A percentile compares a stretch with the other conserved stretches of the same genome.
Evolutionary conservation across 2,113 vertebrate genomes (phyloP).

Genomic region (Nannobrachium achirus): DNA sequence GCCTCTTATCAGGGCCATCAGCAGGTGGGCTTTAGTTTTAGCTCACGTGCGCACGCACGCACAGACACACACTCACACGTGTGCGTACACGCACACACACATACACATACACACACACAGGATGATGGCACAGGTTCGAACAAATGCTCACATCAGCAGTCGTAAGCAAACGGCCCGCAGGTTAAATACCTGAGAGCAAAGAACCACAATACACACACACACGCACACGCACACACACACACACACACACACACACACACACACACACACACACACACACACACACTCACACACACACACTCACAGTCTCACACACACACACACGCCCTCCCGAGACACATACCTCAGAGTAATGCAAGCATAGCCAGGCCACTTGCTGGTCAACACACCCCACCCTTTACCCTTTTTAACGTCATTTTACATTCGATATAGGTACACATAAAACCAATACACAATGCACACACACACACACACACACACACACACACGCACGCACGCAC

Average conservation of each 20-base stretch:
- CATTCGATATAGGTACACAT: slow-evolving; percentile 50
- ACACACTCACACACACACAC: slow-evolving; percentile 27
- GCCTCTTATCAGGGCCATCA: slow-evolving; percentile 65
- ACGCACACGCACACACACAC: slow-evolving; percentile 12
- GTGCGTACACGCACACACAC: slow-evolving; percentile 23
- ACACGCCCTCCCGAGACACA: slow-evolving; percentile 37
- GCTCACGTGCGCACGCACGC: slow-evolving; percentile 8
- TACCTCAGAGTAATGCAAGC: slow-evolving; percentile 66
- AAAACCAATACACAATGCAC: slow-evolving; percentile 28
- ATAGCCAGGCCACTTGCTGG: slow-evolving; percentile 50
- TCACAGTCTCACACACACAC: slow-evolving; percentile 19
- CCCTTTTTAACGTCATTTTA: slow-evolving; percentile 62
- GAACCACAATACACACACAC: slow-evolving; percentile 29
- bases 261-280: slow-evolving; percentile 4
- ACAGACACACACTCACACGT: slow-evolving; percentile 13
- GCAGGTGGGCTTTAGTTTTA: slow-evolving; percentile 60
- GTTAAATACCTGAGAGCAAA: slow-evolving; percentile 64
- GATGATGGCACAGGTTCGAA: slow-evolving; percentile 28
- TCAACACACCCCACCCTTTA: slow-evolving; percentile 14
- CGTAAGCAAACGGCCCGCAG: slow-evolving; percentile 14
- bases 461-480: slow-evolving; percentile 4
- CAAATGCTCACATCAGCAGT: slow-evolving; percentile 1
- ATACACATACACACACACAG: background rate
- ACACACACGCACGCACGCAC: slow-evolving; percentile 4
- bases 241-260: slow-evolving; percentile 10